Conservation (phyloP, 2,888 invertebrate species). For the Parochlus steinenii region DNA sequence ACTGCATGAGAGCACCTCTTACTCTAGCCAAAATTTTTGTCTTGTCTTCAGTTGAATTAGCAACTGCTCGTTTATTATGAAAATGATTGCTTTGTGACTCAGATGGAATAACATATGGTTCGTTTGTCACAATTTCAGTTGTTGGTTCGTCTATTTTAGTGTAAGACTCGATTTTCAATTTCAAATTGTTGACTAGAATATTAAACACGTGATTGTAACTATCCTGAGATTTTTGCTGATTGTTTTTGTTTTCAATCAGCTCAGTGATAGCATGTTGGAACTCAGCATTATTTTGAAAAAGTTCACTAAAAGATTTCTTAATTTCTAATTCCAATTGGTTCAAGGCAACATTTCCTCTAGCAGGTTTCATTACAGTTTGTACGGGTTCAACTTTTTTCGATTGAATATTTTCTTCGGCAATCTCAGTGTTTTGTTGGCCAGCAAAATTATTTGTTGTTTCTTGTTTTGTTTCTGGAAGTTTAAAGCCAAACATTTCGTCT, state of each 20-base stretch:
- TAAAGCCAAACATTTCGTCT: conserved; percentile 9
- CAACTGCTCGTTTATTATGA: conserved; percentile 1
- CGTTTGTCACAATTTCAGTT: not conserved
- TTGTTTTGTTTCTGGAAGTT: too few species aligned
- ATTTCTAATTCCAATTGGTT: conserved; percentile 25
- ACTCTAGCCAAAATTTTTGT: conserved; percentile 25
- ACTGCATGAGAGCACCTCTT: conserved; percentile 29
- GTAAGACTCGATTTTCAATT: conserved; percentile 10
- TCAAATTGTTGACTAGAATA: conserved; percentile 7
- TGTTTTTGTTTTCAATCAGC: conserved; percentile 8
- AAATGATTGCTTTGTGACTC: not conserved
- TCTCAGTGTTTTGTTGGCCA: not conserved
- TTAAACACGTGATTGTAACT: conserved; percentile 9
- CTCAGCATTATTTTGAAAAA: conserved; percentile 8
- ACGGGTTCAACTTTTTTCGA: too few species aligned
- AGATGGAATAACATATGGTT: not conserved
- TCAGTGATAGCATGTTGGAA: conserved; percentile 8
- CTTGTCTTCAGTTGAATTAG: not conserved
- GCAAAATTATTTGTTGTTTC: not conserved
- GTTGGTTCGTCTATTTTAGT: not conserved
- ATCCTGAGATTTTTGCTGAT: conserved; percentile 3
- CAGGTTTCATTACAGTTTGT: too few species aligned
- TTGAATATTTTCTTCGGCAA: not conserved
- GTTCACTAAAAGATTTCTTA: conserved; percentile 9
- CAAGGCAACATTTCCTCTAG: too few species aligned